Base-by-base conservation (phyloP, 92 coral and sea anemone species). In the Paragorgia papillata region DNA sequence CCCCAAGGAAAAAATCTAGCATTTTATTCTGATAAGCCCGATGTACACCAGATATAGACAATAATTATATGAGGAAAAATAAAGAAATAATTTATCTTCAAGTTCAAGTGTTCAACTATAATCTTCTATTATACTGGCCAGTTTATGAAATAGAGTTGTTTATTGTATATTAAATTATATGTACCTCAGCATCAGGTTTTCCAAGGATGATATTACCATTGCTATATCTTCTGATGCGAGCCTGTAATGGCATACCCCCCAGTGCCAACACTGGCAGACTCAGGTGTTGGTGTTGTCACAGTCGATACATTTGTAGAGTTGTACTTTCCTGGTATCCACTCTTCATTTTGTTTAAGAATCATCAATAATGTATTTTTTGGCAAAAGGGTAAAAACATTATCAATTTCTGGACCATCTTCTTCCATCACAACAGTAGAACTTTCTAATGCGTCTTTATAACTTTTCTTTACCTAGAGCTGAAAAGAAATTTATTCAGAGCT, bases 371-470 rank as follows among this genome's bases (percentile, higher is more conserved):
- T 73, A 57, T 73, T 55, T 19, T 73, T 1, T 17, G 57, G 31
- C 63, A 73, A 57, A 51, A 57, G 37, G 35, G 21, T 24, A 33
- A 73, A 13, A 25, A 73, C 79, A 73, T 55, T 73, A 73, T 73
- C 79, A 46, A 73, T 34, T 33, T 46, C 26, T 29, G 79, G 15
- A 20, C 79, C 79, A 73, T 73, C 79, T n/a, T 73, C 79, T 17
- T 73, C 79, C 79, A 73, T n/a, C 37, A 73, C 69, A n/a, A n/a
- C n/a, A n/a, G n/a, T n/a, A n/a, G n/a, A n/a, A n/a, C n/a, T n/a
- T 46, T 55, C 39, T 9, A 57, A 29, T 28, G 79, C 13, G 27
- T 51, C 67, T 9, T 51, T 32, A 24, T 19, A 73, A 73, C 21
- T 73, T 73, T 1, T 50, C 19, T 73, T 12, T 50, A 35, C 19